These are phyloP conservation scores for Chelonia mydas DNA, from an alignment of 2,797 vertebrate genomes.

Conservation along the genomic window DNA sequence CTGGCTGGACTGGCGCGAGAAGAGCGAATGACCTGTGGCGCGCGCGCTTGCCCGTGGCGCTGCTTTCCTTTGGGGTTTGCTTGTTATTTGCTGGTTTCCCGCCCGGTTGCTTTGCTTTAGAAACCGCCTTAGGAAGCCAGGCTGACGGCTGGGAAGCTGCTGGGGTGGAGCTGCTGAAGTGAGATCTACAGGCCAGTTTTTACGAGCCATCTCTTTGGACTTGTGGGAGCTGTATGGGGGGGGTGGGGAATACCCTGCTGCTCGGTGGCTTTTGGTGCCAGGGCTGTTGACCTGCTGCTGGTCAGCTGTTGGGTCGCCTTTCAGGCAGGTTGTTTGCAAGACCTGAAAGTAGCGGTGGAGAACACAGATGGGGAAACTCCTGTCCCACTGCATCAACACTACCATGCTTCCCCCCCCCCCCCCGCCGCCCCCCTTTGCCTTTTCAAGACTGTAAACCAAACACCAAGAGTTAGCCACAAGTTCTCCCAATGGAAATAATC, in stretches of 20 bases:
- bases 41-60: background rate
- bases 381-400: background rate
- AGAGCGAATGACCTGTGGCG: background rate
- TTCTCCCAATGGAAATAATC: background rate
- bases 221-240: background rate
- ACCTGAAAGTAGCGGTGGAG: constrained; percentile 71
- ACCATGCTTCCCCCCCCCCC: background rate
- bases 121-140: background rate
- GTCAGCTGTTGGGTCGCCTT: constrained; percentile 71
- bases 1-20: background rate
- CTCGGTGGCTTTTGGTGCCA: too few species aligned
- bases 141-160: background rate
- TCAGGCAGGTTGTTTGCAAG: constrained; percentile 59
- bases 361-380: constrained; percentile 72
- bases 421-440: too few species aligned
- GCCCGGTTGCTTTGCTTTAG: background rate
- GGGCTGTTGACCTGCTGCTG: background rate
- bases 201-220: background rate
- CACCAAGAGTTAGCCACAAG: background rate
- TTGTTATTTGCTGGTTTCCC: background rate
- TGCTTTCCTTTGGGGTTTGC: background rate
- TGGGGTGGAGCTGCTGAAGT: background rate
- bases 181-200: background rate
- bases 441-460: constrained; percentile 53
- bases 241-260: background rate